Evolutionary conservation across 2,888 invertebrate genomes (phyloP), one percentile per base, ranked within the genome.

Genomic region (Heliconius hortense): DNA sequence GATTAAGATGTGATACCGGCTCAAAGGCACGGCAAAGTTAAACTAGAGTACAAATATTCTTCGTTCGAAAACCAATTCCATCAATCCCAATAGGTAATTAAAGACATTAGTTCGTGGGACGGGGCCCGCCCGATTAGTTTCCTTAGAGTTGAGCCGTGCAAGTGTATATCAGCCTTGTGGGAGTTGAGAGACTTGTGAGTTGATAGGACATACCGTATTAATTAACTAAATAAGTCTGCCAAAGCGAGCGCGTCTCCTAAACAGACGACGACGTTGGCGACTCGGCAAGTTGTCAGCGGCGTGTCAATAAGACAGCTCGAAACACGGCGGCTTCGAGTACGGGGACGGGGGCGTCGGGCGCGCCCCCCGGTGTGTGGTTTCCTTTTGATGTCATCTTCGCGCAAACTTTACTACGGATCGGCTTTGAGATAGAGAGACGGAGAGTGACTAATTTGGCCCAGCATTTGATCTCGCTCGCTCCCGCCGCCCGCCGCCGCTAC

Each of bases 381-480:
- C 93, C 94, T 93, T 94, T 94, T 94, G 94, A 94, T 93, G 94
- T 94, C 93, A 94, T 94, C 94, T 94, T 94, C 93, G 94, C 93
- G 93, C 93, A 94, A 94, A 94, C 94, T 94, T 94, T 94, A 93
- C 94, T 93, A 91, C 94, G 93, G 93, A 94, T 94, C 94, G 94
- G 94, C 94, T 94, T 94, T 94, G 94, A 94, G 94, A 94, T 94
- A 94, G 93, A 94, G 94, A 94, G 92, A 92, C 93, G 92, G 93
- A 93, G 94, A 94, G 94, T 93, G 93, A 94, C 94, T 93, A 94
- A 94, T 94, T 94, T 93, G 93, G 93, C 94, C 94, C 92, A 93
- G 92, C 94, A 94, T 94, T 94, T 93, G 94, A 94, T 93, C 93
- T 93, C 92, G 89, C 89, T 87, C 90, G 90, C 91, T 91, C 88